Base-by-base conservation (phyloP, 2,888 invertebrate genomes). In the Sisyra terminalis region DNA sequence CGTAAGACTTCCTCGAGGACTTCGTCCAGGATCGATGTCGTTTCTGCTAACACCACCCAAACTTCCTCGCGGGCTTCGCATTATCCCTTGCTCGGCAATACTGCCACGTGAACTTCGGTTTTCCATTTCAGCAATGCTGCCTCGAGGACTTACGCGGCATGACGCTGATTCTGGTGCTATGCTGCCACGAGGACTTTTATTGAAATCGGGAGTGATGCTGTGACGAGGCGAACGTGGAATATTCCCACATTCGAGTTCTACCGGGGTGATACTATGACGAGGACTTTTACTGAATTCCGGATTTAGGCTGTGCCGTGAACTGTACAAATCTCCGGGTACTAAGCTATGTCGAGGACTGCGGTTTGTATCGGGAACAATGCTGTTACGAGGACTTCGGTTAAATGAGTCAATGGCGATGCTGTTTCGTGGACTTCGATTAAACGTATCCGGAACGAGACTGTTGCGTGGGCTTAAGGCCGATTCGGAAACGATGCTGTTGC, bases 311-410 rank as follows among this genome's bases (percentile, higher is more conserved):
- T 71, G 70, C 47, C 73, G 60, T 9, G 65, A 67, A 49, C 69
- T 70, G 31, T 55, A 53, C 44, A 57, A 60, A 38, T 59, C 61
- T 38, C 76, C 78, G 15, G 77, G 75, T 18, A 73, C 67, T 39
- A 78, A 65, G 11, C 76, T 76, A 51, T 75, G 73, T 40, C 78
- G 65, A 0, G 76, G 70, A 44, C 73, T 75, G 47, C 70, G 64
- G 36, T 57, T 55, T 16, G 47, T 71, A 45, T 59, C 58, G 6
- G 60, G 60, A 15, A 58, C 52, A 47, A 73, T 63, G 45, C 72
- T 71, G 31, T 73, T 70, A 46, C 76, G 58, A 0, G 76, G 72
- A 16, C 73, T 72, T 50, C 73, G 63, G 0, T 70, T 36, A 47
- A 51, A 69, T 3, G 62, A 60, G 31, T 69, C 68, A n/a, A 67